Evolutionary conservation across 2,797 vertebrate species (phyloP).

Genomic region (Dermochelys coriacea): DNA sequence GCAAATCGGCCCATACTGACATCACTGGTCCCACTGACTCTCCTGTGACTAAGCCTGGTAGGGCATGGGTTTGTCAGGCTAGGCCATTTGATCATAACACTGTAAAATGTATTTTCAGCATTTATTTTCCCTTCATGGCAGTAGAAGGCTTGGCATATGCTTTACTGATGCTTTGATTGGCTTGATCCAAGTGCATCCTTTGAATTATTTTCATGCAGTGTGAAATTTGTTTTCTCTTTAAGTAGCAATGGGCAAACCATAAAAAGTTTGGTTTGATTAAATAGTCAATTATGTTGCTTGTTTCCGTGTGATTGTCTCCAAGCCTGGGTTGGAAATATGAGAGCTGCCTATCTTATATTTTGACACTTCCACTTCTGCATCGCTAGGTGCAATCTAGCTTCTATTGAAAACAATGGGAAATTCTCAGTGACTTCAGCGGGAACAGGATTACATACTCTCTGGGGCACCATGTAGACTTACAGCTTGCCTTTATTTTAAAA

Average conservation of each 20-base stretch:
- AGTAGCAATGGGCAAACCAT: no score
- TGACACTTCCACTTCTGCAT: neutral
- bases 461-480: neutral
- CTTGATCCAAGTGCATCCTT: neutral
- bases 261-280: no score
- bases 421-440: neutral
- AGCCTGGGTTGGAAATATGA: neutral
- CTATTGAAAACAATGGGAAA: neutral
- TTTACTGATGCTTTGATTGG: neutral
- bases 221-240: neutral
- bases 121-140: neutral
- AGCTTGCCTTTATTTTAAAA: no score
- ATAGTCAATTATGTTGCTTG: neutral
- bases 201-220: neutral
- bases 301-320: neutral
- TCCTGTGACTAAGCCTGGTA: neutral
- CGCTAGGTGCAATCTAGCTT: neutral
- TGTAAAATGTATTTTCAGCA: neutral
- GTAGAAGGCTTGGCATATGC: neutral
- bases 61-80: neutral
- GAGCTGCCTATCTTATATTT: neutral
- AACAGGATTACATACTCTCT: neutral
- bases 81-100: neutral
- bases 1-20: neutral
- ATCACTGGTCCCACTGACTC: neutral